phyloP scores from a whole-genome alignment of 2,888 invertebrate species.

The Andrena haemorrhoa region DNA sequence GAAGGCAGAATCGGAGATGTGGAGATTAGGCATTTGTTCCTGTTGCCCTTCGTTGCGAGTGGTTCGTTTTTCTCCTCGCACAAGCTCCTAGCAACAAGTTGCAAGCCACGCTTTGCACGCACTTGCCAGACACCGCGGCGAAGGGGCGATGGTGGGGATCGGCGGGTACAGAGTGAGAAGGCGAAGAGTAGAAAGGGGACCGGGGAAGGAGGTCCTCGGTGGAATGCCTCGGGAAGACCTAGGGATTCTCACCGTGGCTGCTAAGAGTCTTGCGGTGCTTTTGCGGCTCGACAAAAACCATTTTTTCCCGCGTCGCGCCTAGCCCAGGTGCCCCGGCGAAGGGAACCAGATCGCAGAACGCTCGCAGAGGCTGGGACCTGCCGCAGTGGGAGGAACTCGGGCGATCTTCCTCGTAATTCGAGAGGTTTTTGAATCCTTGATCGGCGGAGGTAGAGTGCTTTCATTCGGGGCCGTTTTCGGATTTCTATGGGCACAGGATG shows the following conservation, averaged over 20 bases:
- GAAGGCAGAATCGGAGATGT: too few relatives aligned
- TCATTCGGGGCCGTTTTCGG: slow-evolving; percentile 51
- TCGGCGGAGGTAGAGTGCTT: slow-evolving; percentile 50
- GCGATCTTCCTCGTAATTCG: slow-evolving; percentile 68
- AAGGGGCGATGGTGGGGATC: slow-evolving; percentile 29
- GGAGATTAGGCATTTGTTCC: too few relatives aligned
- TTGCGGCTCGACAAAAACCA: slow-evolving; percentile 57
- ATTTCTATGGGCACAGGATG: slow-evolving; percentile 66
- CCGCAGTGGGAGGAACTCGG: slow-evolving; percentile 31
- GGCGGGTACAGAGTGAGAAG: slow-evolving; percentile 18
- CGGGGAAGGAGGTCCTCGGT: slow-evolving; percentile 21
- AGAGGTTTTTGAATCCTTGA: slow-evolving; percentile 69
- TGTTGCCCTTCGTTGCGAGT: too few relatives aligned
- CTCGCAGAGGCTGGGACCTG: slow-evolving; percentile 19
- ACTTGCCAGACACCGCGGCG: slow-evolving; percentile 37
- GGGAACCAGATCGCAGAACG: slow-evolving; percentile 38
- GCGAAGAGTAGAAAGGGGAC: slow-evolving; percentile 15
- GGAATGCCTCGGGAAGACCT: slow-evolving; percentile 49
- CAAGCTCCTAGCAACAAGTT: slow-evolving; percentile 42
- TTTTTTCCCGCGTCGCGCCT: slow-evolving; percentile 39
- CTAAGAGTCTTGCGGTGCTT: slow-evolving; percentile 44
- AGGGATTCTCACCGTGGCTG: slow-evolving; percentile 45
- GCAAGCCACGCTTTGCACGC: slow-evolving; percentile 37
- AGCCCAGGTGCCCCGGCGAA: slow-evolving; percentile 5
- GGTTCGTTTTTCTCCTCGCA: not conserved